Evolutionary conservation across 2,888 invertebrate species (phyloP).

Genomic region (Phorcus lineatus): DNA sequence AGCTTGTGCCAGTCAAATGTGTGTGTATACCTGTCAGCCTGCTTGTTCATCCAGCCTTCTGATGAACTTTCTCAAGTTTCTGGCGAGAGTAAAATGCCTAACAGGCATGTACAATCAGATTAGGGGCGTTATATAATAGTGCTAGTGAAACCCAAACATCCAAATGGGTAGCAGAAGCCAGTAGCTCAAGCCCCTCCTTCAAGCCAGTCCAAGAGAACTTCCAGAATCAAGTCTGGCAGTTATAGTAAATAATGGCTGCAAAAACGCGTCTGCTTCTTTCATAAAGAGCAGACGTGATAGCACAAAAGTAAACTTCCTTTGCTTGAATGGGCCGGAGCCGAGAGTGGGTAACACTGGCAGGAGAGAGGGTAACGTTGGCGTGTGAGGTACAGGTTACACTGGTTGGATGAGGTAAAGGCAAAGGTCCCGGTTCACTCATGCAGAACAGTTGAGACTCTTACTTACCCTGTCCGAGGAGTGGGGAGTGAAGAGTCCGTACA

Average conservation of each 20-base stretch:
- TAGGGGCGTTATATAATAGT: conserved; percentile 31
- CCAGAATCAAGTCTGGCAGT: conserved; percentile 24
- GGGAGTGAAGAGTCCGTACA: conserved; percentile 11
- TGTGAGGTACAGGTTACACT: conserved; percentile 7
- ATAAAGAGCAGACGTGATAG: conserved; percentile 12
- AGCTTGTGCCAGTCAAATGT: conserved; percentile 23
- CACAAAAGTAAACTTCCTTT: conserved; percentile 22
- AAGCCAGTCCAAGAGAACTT: conserved; percentile 6
- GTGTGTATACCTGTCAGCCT: conserved; percentile 23
- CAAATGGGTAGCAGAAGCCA: conserved; percentile 21
- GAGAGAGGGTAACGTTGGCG: background rate
- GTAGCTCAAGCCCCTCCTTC: conserved; percentile 19
- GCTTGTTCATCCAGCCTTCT: conserved; percentile 21
- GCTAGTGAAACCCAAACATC: conserved; percentile 32
- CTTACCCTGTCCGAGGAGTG: background rate
- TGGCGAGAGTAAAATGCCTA: conserved; percentile 25
- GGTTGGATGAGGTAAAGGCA: background rate
- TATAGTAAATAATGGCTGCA: conserved; percentile 25
- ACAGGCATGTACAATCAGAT: conserved; percentile 28
- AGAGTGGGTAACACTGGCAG: background rate
- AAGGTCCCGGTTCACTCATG: background rate
- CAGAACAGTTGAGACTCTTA: background rate
- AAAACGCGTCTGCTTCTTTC: conserved; percentile 19
- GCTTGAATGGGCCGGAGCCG: conserved; percentile 10
- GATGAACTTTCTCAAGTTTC: conserved; percentile 29